Evolutionary conservation across 35 echinoderm and acorn worm species (phyloP), one percentile per base, ranked within the genome.

Genomic region (Heliocidaris erythrogramma): DNA sequence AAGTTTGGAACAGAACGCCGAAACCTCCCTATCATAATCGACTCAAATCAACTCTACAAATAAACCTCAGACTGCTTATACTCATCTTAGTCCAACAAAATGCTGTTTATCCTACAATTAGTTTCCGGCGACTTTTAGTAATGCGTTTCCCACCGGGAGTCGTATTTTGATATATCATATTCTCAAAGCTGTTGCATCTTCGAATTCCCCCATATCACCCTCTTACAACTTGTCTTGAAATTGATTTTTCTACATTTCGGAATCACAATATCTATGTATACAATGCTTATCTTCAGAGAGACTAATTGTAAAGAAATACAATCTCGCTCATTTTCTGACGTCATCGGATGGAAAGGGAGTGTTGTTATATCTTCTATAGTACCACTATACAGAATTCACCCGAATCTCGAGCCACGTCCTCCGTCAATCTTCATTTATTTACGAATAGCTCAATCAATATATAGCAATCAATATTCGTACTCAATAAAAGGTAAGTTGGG

Each of bases 51-150:
- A 78, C 17, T n/a, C 27, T 78, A n/a, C 27, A 78, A 24, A 78
- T 18, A 78, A 78, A 18, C 27, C 65, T 7, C 27, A 78, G 21
- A 27, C 65, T 21, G 65, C 65, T 7, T 78, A 7, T 27, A 27
- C 8, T 78, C 65, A 78, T 27, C 65, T 27, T 78, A n/a, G 27
- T 18, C 65, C 52, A 13, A 78, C 5, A n/a, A 78, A 78, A 78
- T 24, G 65, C 52, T 78, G 65, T 78, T 78, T 78, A 78, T 78
- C 7, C 21, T 78, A 24, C 65, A 78, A n/a, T 78, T n/a, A 78
- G 65, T n/a, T 78, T 78, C 65, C 65, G 65, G 65, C 65, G 65
- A 78, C 65, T 27, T 78, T 78, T 78, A 78, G 65, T 78, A 78
- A 78, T 78, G 65, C 65, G 7, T 78, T 78, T 78, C 21, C 65